These are phyloP conservation scores for Pogona vitticeps DNA, from an alignment of 2,113 vertebrate genomes.

Conservation along the genomic window DNA sequence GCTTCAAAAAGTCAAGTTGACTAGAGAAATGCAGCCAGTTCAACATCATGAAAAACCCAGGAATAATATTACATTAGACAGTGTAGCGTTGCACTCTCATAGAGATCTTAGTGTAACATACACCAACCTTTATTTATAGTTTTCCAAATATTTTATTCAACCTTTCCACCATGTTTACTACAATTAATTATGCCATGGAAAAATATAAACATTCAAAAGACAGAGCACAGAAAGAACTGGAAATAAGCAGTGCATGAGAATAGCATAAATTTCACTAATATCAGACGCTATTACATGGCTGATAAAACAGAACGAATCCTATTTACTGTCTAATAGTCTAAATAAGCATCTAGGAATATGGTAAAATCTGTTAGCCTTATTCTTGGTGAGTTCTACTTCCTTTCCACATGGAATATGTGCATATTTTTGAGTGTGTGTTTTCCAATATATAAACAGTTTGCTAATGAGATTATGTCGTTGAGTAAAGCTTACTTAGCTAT, in stretches of 20 bases:
- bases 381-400: no score
- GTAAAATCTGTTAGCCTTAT: no score
- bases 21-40: neutral
- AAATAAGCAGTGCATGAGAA: fast-evolving
- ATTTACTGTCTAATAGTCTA: neutral
- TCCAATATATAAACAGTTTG: no score
- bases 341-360: no score
- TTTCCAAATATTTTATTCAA: neutral
- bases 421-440: no score
- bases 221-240: no score
- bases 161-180: neutral
- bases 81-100: neutral
- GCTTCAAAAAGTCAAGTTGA: neutral
- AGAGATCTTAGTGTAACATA: neutral
- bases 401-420: no score
- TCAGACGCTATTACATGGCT: no score
- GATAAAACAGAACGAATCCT: no score
- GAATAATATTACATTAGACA: neutral
- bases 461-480: no score
- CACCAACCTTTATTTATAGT: neutral
- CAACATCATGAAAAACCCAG: neutral
- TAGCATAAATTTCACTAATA: neutral
- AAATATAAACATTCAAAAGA: neutral
- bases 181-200: neutral
- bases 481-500: no score